phyloP scores from a whole-genome alignment of 2,113 vertebrate species.

The Pelvicachromis taeniatus region DNA sequence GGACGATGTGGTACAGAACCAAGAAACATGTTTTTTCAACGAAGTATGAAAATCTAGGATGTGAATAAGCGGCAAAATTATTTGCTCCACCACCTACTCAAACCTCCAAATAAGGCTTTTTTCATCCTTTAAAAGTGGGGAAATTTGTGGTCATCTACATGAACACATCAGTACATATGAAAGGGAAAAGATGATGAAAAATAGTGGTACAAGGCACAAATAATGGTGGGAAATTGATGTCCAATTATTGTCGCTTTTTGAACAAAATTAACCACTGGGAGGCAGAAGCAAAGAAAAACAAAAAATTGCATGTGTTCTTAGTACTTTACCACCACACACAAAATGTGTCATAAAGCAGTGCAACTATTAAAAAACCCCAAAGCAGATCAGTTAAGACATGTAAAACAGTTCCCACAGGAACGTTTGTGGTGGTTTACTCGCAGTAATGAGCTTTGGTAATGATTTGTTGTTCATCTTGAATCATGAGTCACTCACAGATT shows the following conservation, averaged over 20 bases:
- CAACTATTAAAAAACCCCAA: fast-evolving
- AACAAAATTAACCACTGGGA: background rate
- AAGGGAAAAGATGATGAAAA: background rate
- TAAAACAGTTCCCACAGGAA: background rate
- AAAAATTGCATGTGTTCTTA: background rate
- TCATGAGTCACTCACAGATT: background rate
- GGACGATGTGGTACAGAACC: background rate
- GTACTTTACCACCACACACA: background rate
- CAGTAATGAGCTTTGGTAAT: background rate
- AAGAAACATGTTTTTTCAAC: background rate
- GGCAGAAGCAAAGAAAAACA: background rate
- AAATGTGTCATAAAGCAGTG: background rate
- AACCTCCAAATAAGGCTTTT: background rate
- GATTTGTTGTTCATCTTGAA: background rate
- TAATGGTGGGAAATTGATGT: background rate
- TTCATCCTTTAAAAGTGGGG: background rate
- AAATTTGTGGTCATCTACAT: background rate
- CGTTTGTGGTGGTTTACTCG: background rate
- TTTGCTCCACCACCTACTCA: background rate
- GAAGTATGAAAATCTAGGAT: background rate
- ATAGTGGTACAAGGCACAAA: background rate
- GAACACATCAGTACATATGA: background rate
- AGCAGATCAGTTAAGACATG: background rate
- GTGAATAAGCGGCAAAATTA: fast-evolving
- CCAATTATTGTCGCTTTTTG: background rate